These are phyloP conservation scores for Calephelis virginiensis DNA, from an alignment of 1,140 invertebrate genomes.

Conservation along the genomic window DNA sequence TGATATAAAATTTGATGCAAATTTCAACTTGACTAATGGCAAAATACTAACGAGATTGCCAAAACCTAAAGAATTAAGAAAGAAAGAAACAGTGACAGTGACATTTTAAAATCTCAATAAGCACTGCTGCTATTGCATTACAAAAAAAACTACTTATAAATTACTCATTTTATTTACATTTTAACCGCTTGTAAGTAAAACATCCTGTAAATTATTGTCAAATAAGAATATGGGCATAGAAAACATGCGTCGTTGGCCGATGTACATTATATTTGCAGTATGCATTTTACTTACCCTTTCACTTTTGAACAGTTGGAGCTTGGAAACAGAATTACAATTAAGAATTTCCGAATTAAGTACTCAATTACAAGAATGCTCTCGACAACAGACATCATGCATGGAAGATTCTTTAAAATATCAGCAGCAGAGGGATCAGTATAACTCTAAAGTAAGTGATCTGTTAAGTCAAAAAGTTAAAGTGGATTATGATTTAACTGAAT, in stretches of 20 bases:
- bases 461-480: slow-evolving; percentile 57
- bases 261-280: slow-evolving; percentile 65
- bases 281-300: slow-evolving; percentile 68
- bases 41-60: no score
- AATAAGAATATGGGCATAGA: slow-evolving; percentile 66
- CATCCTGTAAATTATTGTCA: slow-evolving; percentile 20
- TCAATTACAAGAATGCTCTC: slow-evolving; percentile 65
- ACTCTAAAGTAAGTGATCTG: slow-evolving; percentile 55
- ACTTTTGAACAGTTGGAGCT: slow-evolving; percentile 70
- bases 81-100: not conserved
- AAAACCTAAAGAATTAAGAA: no score
- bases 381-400: slow-evolving; percentile 63
- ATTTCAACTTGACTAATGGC: no score
- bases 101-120: not conserved
- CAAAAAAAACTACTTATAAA: not conserved
- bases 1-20: no score
- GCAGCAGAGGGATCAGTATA: slow-evolving; percentile 57
- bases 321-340: slow-evolving; percentile 63
- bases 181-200: not conserved
- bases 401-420: slow-evolving; percentile 57
- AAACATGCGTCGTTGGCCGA: slow-evolving; percentile 74
- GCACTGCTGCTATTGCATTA: not conserved
- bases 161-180: not conserved
- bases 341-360: slow-evolving; percentile 53
- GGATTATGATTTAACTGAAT: slow-evolving; percentile 43